Conservation (phyloP, 2,888 invertebrate genomes). For the Diarsia mendica region DNA sequence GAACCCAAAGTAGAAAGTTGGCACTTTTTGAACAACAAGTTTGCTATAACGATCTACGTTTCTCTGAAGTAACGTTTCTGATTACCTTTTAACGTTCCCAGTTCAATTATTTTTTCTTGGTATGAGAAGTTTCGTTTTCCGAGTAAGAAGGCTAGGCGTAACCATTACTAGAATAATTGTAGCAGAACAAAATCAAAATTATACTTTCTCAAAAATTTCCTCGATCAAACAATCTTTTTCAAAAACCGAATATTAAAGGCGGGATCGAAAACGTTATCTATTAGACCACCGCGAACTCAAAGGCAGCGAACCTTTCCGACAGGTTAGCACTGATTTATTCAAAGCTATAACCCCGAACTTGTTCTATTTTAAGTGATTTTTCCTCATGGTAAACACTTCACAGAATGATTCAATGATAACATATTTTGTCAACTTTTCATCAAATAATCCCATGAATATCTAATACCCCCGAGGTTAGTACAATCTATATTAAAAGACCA, state of each 20-base stretch:
- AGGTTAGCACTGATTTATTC: no score
- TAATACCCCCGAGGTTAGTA: constrained; percentile 1
- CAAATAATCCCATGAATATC: constrained; percentile 20
- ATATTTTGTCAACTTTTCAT: neutral
- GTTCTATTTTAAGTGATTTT: no score
- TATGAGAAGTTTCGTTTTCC: neutral
- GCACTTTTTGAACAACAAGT: neutral
- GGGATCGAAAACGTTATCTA: no score
- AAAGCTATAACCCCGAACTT: no score
- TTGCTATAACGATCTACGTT: no score
- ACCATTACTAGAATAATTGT: no score
- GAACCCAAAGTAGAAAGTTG: neutral
- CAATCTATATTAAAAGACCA: neutral
- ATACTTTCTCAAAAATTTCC: no score
- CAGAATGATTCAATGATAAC: neutral
- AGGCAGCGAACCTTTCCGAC: no score
- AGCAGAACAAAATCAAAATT: no score
- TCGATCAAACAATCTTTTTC: no score
- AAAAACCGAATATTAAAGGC: no score
- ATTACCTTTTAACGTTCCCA: neutral
- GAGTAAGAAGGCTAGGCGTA: neutral
- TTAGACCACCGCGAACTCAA: neutral
- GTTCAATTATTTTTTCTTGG: neutral
- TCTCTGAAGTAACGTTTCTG: neutral
- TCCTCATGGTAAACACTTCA: neutral